Conservation (phyloP, 2,888 invertebrate species). For the Cantharis rustica region DNA sequence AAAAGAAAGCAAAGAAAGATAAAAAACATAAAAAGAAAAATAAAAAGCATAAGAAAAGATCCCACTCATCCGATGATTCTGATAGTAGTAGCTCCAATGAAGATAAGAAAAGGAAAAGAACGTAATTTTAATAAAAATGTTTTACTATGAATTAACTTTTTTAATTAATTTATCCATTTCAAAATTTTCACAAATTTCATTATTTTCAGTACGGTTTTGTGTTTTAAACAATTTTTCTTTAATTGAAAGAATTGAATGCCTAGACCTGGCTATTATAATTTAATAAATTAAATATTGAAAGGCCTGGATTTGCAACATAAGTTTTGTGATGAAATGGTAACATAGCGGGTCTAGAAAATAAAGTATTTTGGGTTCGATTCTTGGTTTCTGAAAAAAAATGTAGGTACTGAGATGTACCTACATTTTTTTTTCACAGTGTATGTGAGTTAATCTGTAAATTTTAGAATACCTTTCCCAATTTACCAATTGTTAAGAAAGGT, state of each 20-base stretch:
- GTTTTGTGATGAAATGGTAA: too few species aligned
- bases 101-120: conserved; percentile 14
- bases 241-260: background rate
- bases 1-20: conserved; percentile 20
- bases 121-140: conserved; percentile 15
- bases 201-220: background rate
- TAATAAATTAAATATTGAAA: conserved; percentile 44
- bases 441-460: background rate
- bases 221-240: background rate
- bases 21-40: conserved; percentile 34
- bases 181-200: background rate
- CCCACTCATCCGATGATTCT: conserved; percentile 22
- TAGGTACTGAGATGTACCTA: too few species aligned
- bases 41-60: conserved; percentile 29
- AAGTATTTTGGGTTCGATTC: too few species aligned
- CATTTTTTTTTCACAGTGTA: too few species aligned
- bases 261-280: background rate
- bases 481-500: conserved; percentile 61
- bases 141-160: background rate
- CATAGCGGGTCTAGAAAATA: too few species aligned
- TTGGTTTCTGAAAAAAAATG: too few species aligned
- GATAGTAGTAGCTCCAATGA: conserved; percentile 8
- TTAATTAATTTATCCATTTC: background rate
- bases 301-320: conserved; percentile 44
- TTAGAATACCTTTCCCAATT: conserved; percentile 53